phyloP scores from a whole-genome alignment of 2,888 invertebrate species.

The Drosophila pegasa region DNA sequence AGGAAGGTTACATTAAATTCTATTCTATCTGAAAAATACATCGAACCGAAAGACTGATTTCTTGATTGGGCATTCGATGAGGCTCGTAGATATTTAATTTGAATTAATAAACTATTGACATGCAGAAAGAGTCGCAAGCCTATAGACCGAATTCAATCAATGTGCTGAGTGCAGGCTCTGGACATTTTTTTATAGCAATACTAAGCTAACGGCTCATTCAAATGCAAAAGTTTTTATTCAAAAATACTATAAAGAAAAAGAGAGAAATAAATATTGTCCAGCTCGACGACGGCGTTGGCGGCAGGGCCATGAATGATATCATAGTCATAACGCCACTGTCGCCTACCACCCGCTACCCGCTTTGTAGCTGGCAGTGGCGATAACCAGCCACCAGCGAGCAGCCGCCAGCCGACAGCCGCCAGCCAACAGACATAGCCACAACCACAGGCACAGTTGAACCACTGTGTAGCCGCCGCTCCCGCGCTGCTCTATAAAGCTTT shows the following conservation, averaged over 20 bases:
- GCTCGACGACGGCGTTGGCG: slow-evolving; percentile 51
- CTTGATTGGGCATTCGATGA: not conserved
- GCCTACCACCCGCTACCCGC: slow-evolving; percentile 6
- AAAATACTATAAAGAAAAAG: slow-evolving; percentile 23
- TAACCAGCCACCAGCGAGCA: slow-evolving; percentile 44
- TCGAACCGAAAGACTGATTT: not conserved
- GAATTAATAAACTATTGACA: slow-evolving; percentile 3
- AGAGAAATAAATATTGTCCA: slow-evolving; percentile 50
- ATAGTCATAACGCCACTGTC: slow-evolving; percentile 55
- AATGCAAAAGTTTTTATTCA: slow-evolving; percentile 10
- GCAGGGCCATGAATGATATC: slow-evolving; percentile 70
- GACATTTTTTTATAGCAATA: not conserved
- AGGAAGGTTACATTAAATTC: too few species aligned
- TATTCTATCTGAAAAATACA: not conserved
- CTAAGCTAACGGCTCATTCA: not conserved
- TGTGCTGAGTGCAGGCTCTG: slow-evolving; percentile 1
- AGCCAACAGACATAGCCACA: too few species aligned
- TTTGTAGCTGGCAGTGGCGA: slow-evolving; percentile 42
- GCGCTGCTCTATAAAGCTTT: slow-evolving; percentile 55
- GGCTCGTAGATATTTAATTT: not conserved
- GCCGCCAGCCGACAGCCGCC: slow-evolving; percentile 26
- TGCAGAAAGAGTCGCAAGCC: not conserved
- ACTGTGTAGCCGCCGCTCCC: slow-evolving; percentile 47
- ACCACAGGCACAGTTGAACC: slow-evolving; percentile 34
- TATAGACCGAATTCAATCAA: not conserved